Percentiles rank a stretch among this genome's conserved stretches.
Conservation (phyloP, 2,888 invertebrate species). For the Ditylenchus weischeri region DNA sequence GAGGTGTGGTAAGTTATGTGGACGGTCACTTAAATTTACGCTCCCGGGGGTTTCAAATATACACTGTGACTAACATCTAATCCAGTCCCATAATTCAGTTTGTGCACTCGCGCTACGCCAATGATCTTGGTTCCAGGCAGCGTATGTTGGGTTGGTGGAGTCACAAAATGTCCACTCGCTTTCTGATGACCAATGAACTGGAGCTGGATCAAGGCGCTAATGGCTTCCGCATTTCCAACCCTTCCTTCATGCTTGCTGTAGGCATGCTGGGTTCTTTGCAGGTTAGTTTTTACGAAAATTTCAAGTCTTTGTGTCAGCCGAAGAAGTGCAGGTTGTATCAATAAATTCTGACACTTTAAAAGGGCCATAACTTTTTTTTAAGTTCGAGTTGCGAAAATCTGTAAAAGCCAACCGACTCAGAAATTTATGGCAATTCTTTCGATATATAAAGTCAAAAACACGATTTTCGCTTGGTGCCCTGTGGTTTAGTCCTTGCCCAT, state of each 20-base stretch:
- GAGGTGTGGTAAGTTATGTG: conserved; percentile 22
- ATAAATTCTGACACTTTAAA: too few relatives aligned
- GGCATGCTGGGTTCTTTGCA: conserved; percentile 61
- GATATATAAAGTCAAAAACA: too few relatives aligned
- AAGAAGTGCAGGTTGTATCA: too few relatives aligned
- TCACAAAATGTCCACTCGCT: conserved; percentile 62
- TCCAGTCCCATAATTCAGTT: conserved; percentile 49
- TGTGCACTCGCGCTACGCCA: conserved; percentile 62
- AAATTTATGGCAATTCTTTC: too few relatives aligned
- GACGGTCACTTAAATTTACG: neutral
- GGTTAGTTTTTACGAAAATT: conserved; percentile 6
- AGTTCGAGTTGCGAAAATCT: too few relatives aligned
- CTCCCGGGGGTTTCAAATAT: too few relatives aligned
- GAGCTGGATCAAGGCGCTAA: conserved; percentile 56
- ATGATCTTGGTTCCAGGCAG: conserved; percentile 57
- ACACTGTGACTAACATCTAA: too few relatives aligned
- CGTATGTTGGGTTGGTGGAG: conserved; percentile 67
- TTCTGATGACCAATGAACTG: conserved; percentile 60
- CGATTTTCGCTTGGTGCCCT: too few relatives aligned
- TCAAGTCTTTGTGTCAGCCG: too few relatives aligned
- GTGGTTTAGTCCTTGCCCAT: too few relatives aligned
- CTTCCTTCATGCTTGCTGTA: conserved; percentile 63
- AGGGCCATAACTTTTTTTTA: too few relatives aligned
- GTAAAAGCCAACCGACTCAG: too few relatives aligned
- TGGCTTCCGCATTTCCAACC: conserved; percentile 64